Percentiles rank a stretch among this genome's conserved stretches.
Conservation (phyloP, 2,113 vertebrate genomes). For the Datnioides undecimradiatus region DNA sequence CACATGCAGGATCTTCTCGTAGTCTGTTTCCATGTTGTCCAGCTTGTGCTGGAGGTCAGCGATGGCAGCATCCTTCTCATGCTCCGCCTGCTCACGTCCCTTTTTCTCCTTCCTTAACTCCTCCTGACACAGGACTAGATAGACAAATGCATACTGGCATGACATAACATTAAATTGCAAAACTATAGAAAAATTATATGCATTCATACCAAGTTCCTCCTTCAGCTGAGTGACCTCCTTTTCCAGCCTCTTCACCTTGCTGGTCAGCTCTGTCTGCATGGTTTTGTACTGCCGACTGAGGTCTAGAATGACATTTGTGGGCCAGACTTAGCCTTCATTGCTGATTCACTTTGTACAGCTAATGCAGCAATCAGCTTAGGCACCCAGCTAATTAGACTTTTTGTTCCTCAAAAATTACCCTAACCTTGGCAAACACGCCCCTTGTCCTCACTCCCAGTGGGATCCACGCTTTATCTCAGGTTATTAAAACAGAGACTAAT, state of each 20-base stretch:
- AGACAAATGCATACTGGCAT: slow-evolving; percentile 31
- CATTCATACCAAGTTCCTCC: slow-evolving; percentile 76
- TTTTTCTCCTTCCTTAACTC: slow-evolving; percentile 63
- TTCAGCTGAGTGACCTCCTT: slow-evolving; percentile 71
- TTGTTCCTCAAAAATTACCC: slow-evolving; percentile 52
- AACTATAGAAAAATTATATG: background rate
- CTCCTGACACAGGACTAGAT: slow-evolving; percentile 72
- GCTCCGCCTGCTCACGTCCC: slow-evolving; percentile 48
- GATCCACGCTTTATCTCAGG: slow-evolving; percentile 39
- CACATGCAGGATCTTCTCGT: slow-evolving; percentile 82
- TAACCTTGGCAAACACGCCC: slow-evolving; percentile 49
- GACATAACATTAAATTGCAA: background rate
- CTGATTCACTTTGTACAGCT: slow-evolving; percentile 26
- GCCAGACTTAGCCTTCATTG: slow-evolving; percentile 27
- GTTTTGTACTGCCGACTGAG: slow-evolving; percentile 76
- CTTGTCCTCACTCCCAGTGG: slow-evolving; percentile 41
- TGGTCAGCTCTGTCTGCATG: slow-evolving; percentile 74
- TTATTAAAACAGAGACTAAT: slow-evolving; percentile 54
- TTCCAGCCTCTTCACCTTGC: slow-evolving; percentile 74
- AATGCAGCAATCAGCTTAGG: slow-evolving; percentile 57
- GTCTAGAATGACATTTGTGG: slow-evolving; percentile 72
- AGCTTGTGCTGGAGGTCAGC: slow-evolving; percentile 78
- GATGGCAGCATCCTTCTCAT: slow-evolving; percentile 78
- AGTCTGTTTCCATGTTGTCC: slow-evolving; percentile 81
- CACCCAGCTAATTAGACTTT: slow-evolving; percentile 59